Base-by-base conservation (phyloP, 2,888 invertebrate species). In the Tenthredo mesomela region DNA sequence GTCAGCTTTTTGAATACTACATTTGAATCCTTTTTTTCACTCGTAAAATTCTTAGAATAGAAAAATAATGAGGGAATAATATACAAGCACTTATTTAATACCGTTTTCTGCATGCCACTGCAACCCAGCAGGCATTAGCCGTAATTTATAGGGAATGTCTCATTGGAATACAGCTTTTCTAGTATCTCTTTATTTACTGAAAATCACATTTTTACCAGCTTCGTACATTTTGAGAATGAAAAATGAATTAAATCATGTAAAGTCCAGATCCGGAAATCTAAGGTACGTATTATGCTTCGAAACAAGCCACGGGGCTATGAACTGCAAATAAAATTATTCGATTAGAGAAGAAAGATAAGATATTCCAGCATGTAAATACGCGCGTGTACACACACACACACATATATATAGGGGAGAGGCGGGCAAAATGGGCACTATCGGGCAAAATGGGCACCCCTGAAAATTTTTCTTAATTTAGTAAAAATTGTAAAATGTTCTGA, bases 111-210 rank as follows among this genome's bases (percentile, higher is more conserved):
- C 18, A 77, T 40, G 47, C 54, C 54, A 21, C 54, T 67, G 33
- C 33, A 67, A 33, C 29, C 67, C 12, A 33, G 67, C 33, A 33
- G 54, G 77, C 54, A 40, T 73, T 73, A 43, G 71, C n/a, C 43
- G 71, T 73, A 43, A 73, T 73, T 73, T 43, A 73, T 43, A 73
- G 25, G 21, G 43, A 73, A 40, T 73, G 71, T 73, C 71, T 43
- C 43, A 43, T 73, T n/a, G 43, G 40, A 73, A 73, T 43, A 43
- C 25, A 73, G 43, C 71, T 73, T 43, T 21, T 25, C 40, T 73
- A 73, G 21, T 43, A 40, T 73, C 43, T 73, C 71, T 73, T 43
- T 21, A 43, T 73, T n/a, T n/a, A 73, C 43, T 21, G 15, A 18
- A 10, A 43, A 73, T 25, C 43, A 10, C 43, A 73, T 43, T 43